Evolutionary conservation across 2,113 vertebrate species (phyloP), one percentile per base, ranked within the genome.

Genomic region (Tragelaphus scriptus): DNA sequence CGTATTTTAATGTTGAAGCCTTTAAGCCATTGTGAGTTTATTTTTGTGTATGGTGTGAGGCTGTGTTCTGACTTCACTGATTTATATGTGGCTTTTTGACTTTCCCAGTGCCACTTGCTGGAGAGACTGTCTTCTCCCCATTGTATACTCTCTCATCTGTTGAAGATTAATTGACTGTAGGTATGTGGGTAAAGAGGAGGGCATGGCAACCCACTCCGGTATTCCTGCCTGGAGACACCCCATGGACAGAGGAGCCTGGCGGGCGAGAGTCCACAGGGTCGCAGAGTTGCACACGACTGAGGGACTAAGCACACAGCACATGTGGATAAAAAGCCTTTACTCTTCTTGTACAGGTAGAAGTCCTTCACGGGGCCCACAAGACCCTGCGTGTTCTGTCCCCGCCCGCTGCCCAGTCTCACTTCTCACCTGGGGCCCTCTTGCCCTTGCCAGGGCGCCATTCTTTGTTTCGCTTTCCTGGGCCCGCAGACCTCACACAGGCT

Each of bases 401-500:
- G 13, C 8, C 30, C 13, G 3, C 19, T 21, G 88, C 61, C 47
- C 17, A 32, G 49, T 44, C 30, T 68, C 51, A 2, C 16, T 21
- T 82, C 68, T 7, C 7, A 8, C 40, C 26, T 36, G 28, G 1
- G 5, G 15, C 14, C 30, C 15, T 40, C 14, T 68, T 68, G 51
- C 23, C 53, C 49, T 58, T 53, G 79, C 23, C 28, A 1, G 47
- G 75, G 63, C 21, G 10, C 7, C 40, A 1, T 23, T 47, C 49
- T 81, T 90, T 47, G 21, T 53, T 40, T 85, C 15, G 14, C 61
- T 51, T 91, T 86, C 32, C 36, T 36, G 47, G 19, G 15, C 12
- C 7, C 17, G 0, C 14, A 32, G 15, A 26, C 17, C 87, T 47
- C 26, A n/a, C 3, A 21, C 32, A 1, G 6, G 26, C 32, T 61